Conservation (phyloP, 2,888 invertebrate species). For the Tinea pellionella region DNA sequence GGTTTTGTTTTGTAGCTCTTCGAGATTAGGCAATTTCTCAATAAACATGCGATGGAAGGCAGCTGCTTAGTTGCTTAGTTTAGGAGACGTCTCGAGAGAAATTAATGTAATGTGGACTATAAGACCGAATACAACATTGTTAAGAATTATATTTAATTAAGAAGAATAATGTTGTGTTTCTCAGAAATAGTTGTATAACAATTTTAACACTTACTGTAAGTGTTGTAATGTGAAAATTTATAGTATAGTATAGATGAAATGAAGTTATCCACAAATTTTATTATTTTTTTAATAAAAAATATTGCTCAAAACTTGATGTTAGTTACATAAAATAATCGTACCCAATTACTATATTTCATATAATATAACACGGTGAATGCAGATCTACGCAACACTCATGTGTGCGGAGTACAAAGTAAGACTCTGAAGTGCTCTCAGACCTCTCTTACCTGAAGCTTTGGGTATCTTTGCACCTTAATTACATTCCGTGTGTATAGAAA, state of each 20-base stretch:
- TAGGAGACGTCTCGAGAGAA: slow-evolving; percentile 61
- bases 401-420: slow-evolving; percentile 52
- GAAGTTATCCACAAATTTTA: too few species aligned
- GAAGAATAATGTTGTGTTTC: slow-evolving; percentile 50
- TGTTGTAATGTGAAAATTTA: too few species aligned
- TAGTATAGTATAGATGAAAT: too few species aligned
- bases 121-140: slow-evolving; percentile 38
- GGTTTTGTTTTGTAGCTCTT: slow-evolving; percentile 68
- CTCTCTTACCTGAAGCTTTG: slow-evolving; percentile 53
- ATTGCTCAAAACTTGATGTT: background rate
- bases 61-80: slow-evolving; percentile 60
- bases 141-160: too few species aligned
- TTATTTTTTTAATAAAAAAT: too few species aligned
- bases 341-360: slow-evolving; percentile 49
- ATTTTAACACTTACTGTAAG: too few species aligned
- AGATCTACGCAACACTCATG: slow-evolving; percentile 56
- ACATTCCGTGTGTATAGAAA: slow-evolving; percentile 51
- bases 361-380: slow-evolving; percentile 52
- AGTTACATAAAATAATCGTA: slow-evolving; percentile 23
- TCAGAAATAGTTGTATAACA: slow-evolving; percentile 9
- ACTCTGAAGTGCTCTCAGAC: slow-evolving; percentile 50
- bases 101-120: slow-evolving; percentile 61
- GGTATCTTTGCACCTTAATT: slow-evolving; percentile 69
- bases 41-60: slow-evolving; percentile 57
- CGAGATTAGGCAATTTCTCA: slow-evolving; percentile 64